These are phyloP conservation scores for Leuciscus idus DNA, from an alignment of 2,113 vertebrate genomes.

Conservation along the genomic window DNA sequence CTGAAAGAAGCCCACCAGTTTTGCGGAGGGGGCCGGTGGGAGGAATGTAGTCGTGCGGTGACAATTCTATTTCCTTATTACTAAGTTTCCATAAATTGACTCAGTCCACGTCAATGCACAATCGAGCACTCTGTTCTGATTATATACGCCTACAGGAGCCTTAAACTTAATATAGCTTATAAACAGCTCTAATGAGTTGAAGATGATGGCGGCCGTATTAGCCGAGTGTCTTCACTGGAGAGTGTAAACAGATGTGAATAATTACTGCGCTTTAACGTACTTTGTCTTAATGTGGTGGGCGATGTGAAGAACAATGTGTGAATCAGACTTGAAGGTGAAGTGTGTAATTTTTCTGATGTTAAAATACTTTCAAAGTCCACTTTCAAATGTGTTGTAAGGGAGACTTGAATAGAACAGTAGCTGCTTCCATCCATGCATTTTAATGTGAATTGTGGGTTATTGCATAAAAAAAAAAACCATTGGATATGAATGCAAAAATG, in stretches of 20 bases:
- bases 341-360: neutral
- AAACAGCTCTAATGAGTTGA: slow-evolving; percentile 78
- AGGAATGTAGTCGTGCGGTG: slow-evolving; percentile 50
- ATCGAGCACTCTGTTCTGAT: slow-evolving; percentile 65
- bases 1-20: slow-evolving; percentile 31
- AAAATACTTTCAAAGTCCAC: neutral
- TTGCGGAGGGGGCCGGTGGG: neutral
- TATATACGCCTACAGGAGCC: slow-evolving; percentile 70
- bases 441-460: no score
- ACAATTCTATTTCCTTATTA: slow-evolving; percentile 55
- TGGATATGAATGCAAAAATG: no score
- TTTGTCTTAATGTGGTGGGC: slow-evolving; percentile 57
- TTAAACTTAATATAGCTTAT: slow-evolving; percentile 73
- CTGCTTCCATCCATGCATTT: no score
- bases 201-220: slow-evolving; percentile 67
- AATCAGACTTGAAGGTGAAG: slow-evolving; percentile 24
- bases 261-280: slow-evolving; percentile 68
- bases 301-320: slow-evolving; percentile 53
- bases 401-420: neutral
- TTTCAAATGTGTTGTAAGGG: neutral
- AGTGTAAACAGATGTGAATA: slow-evolving; percentile 71
- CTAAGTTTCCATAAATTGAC: slow-evolving; percentile 60
- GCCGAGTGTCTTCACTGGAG: slow-evolving; percentile 49
- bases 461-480: no score
- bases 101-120: slow-evolving; percentile 61